Evolutionary conservation across 1,140 invertebrate species (phyloP), one percentile per base, ranked within the genome.

Genomic region (Mylabris phalerata): DNA sequence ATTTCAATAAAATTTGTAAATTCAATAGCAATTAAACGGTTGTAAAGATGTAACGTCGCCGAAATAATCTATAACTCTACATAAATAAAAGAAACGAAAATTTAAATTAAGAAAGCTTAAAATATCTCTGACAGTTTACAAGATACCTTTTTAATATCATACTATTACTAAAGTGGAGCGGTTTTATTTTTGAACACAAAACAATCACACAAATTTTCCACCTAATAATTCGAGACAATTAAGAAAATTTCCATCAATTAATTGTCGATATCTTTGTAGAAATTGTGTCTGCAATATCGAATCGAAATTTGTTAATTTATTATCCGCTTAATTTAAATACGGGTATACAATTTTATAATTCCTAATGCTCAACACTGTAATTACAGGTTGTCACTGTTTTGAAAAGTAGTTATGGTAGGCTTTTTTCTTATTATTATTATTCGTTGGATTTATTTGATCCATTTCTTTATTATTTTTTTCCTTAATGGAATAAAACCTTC

Each of bases 11-110:
- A 19, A 19, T 19, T 19, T 19, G 19, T 19, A 19, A 19, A 19
- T 56, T 64, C 62, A 68, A 68, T 66, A 66, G 66, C 66, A 68
- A 68, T 68, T 68, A 68, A 68, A 68, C 50, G 55, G 32, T 32
- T 42, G 54, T 68, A 68, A 66, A 66, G 19, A 19, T 19, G 19
- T 19, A 66, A 66, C 55, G 61, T 66, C 62, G 55, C 55, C 40
- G 32, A 58, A 56, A 63, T 65, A 65, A 65, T 65, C 61, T 65
- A 60, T 63, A 60, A 59, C 61, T 54, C 57, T 58, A 58, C 51
- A 62, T 62, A 62, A 62, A 62, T 62, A 62, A 62, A 62, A 55
- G 10, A 40, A 40, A 40, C 39, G 6, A 19, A 32, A 32, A 32
- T 32, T 32, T 32, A 32, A 32, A 32, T 32, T 32, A 7, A 32